Evolutionary conservation across 2,113 vertebrate genomes (phyloP).

Genomic region (Onychorhynchus coronatus): DNA sequence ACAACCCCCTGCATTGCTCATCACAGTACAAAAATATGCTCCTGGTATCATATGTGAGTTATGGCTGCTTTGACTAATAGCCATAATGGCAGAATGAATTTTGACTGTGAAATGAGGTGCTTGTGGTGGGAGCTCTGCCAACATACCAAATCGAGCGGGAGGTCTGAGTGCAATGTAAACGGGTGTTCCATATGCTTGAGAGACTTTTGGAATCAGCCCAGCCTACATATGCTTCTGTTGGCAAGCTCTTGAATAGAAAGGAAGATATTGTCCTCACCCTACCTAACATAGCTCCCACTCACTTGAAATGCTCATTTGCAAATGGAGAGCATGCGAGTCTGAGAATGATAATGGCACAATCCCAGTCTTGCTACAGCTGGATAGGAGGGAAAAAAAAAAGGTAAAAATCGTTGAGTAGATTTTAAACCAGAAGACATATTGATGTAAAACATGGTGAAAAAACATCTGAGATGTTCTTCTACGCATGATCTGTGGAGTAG

Average conservation of each 20-base stretch:
- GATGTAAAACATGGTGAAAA: neutral
- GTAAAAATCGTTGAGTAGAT: neutral
- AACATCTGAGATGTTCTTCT: neutral
- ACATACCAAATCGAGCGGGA: neutral
- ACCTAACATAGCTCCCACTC: constrained; percentile 64
- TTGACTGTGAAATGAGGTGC: neutral
- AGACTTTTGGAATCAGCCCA: constrained; percentile 50
- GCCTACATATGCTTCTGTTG: constrained; percentile 61
- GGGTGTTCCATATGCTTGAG: constrained; percentile 49
- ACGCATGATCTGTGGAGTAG: neutral
- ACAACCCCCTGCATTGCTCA: neutral
- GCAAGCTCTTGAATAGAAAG: constrained; percentile 53
- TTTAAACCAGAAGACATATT: neutral
- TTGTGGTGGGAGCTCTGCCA: constrained; percentile 41
- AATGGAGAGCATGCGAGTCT: neutral
- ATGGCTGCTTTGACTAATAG: constrained; percentile 25
- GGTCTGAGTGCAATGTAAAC: constrained; percentile 5
- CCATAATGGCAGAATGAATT: neutral
- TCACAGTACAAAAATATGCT: neutral
- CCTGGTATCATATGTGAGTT: neutral
- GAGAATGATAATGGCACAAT: neutral
- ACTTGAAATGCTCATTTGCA: constrained; percentile 56
- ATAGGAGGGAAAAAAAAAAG: neutral
- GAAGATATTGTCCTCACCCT: constrained; percentile 61
- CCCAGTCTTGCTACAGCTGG: neutral